Evolutionary conservation across 2,888 invertebrate species (phyloP).

Genomic region (Lamproptera curius): DNA sequence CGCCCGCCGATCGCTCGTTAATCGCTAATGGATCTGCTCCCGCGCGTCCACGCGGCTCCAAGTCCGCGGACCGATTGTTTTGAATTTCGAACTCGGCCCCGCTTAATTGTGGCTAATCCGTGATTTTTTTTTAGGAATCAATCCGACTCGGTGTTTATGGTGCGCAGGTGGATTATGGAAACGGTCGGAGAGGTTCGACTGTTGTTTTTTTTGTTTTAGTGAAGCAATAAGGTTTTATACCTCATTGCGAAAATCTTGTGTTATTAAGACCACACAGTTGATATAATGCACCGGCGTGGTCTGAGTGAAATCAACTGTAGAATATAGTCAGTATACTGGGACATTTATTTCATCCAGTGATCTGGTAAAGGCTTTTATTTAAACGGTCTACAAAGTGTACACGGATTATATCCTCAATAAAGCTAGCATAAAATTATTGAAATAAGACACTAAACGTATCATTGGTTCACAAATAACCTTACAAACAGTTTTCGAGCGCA

Average conservation of each 20-base stretch:
- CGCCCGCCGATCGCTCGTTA: conserved; percentile 67
- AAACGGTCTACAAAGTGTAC: no score
- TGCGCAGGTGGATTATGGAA: conserved; percentile 16
- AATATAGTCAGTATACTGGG: no score
- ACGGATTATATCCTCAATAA: no score
- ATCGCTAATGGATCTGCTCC: conserved; percentile 73
- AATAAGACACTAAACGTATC: no score
- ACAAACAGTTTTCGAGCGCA: no score
- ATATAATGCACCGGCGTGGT: no score
- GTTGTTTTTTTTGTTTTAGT: not conserved
- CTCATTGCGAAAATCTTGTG: not conserved
- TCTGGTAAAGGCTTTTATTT: no score
- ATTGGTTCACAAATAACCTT: no score
- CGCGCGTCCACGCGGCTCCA: conserved; percentile 34
- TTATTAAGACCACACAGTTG: not conserved
- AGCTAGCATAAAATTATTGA: no score
- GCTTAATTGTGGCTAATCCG: conserved; percentile 18
- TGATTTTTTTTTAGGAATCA: conserved; percentile 17
- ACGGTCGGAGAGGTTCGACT: conserved; percentile 8
- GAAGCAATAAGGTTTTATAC: not conserved
- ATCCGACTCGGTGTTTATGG: conserved; percentile 23
- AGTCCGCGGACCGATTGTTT: conserved; percentile 33
- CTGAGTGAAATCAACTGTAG: no score
- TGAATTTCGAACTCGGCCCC: conserved; percentile 25
- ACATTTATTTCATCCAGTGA: no score